phyloP scores from a whole-genome alignment of 2,113 vertebrate species.

The Peromyscus leucopus region DNA sequence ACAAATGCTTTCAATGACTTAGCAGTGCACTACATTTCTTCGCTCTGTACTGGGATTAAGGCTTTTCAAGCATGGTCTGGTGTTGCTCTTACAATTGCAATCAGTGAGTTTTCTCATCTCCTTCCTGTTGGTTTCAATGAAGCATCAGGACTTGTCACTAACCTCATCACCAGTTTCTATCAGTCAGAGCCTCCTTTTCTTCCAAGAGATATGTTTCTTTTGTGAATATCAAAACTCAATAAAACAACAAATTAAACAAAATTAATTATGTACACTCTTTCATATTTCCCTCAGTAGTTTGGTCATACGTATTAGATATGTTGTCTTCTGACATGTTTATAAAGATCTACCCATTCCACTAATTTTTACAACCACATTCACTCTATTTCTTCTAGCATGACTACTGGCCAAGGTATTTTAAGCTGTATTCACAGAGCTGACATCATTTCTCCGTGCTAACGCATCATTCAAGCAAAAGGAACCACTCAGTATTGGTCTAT shows the following conservation, averaged over 20 bases:
- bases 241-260: background rate
- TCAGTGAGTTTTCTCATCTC: background rate
- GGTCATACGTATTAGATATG: background rate
- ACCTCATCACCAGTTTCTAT: background rate
- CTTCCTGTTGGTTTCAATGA: background rate
- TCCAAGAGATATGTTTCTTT: background rate
- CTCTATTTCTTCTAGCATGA: background rate
- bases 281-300: background rate
- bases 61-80: background rate
- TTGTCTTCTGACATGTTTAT: background rate
- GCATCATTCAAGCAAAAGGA: background rate
- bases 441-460: background rate
- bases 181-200: background rate
- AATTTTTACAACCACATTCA: background rate
- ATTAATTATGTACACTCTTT: background rate
- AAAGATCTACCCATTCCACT: background rate
- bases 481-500: background rate
- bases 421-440: background rate
- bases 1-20: background rate
- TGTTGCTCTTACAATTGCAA: background rate
- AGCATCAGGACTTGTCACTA: background rate
- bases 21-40: background rate
- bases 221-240: background rate
- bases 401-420: background rate
- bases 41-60: background rate